phyloP scores from a whole-genome alignment of 2,888 invertebrate genomes.

The Athalia cordata region DNA sequence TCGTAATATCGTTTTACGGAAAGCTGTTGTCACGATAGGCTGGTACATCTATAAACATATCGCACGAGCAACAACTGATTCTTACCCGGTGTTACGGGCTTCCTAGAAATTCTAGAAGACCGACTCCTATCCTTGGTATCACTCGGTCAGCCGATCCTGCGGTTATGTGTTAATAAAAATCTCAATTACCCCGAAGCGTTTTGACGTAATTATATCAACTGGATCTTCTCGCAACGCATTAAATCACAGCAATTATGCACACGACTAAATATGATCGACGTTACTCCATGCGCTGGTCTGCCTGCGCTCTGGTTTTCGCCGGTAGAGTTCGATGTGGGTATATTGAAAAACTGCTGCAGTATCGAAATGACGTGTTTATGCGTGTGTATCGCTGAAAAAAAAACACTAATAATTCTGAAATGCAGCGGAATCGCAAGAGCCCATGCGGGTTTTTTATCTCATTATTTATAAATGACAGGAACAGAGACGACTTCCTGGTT shows the following conservation, averaged over 20 bases:
- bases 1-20: constrained; percentile 42
- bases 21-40: neutral
- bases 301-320: too few relatives aligned
- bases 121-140: constrained; percentile 30
- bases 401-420: neutral
- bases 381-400: neutral
- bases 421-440: neutral
- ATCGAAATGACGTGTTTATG: neutral
- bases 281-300: neutral
- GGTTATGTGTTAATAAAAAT: constrained; percentile 26
- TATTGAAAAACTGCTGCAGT: too few relatives aligned
- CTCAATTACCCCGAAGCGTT: constrained; percentile 14
- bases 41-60: constrained; percentile 19
- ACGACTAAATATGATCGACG: constrained; percentile 7
- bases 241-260: constrained; percentile 19
- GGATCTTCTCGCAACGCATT: neutral
- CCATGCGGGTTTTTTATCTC: constrained; percentile 4
- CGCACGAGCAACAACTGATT: constrained; percentile 3
- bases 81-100: constrained; percentile 21
- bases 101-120: constrained; percentile 43
- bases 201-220: constrained; percentile 16
- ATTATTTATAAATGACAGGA: constrained; percentile 17
- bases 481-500: constrained; percentile 28
- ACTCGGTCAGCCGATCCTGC: constrained; percentile 35
- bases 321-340: too few relatives aligned